Evolutionary conservation across 2,888 invertebrate genomes (phyloP), one percentile per base, ranked within the genome.

Genomic region (Timema cristinae): DNA sequence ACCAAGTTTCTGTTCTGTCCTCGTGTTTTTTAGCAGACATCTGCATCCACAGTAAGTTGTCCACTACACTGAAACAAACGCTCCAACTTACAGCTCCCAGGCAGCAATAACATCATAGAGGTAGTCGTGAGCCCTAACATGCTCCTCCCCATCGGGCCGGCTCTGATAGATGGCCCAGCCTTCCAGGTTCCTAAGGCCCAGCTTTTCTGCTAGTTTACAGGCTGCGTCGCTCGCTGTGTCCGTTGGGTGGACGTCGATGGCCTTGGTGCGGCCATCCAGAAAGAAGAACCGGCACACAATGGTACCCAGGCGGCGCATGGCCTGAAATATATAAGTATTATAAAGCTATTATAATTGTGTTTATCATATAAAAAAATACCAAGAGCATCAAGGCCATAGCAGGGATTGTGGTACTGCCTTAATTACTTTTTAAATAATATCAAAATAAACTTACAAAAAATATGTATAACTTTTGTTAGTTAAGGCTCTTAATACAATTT

Each of bases 161-260:
- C 93, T 93, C 82, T 96, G 92, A 82, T 95, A 97, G 75, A 97
- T 92, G 0, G 97, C 95, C 97, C 97, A 97, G 70, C 97, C 97
- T 76, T 96, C 94, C 16, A 94, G 85, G 71, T 91, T 91, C 66
- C 90, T 85, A 47, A 97, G 86, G 49, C 93, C 94, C 69, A 94
- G 85, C 81, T 96, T 93, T 81, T 95, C 94, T 0, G 96, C 95
- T 50, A 97, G 85, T 77, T 95, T 92, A 5, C 91, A 88, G 5
- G 96, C 91, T 0, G 96, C 95, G 79, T 96, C 96, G 47, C 92
- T 91, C 0, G 95, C 95, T 5, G 96, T 96, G 81, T 97, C 96
- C 0, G 94, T 94, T 0, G 97, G 95, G 84, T 96, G 95, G 48
- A 97, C 93, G 82, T 96, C 95, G 75, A 97, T 94, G 0, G 97